Conservation (phyloP, 2,888 invertebrate genomes). For the Stictocephala bisonia region DNA sequence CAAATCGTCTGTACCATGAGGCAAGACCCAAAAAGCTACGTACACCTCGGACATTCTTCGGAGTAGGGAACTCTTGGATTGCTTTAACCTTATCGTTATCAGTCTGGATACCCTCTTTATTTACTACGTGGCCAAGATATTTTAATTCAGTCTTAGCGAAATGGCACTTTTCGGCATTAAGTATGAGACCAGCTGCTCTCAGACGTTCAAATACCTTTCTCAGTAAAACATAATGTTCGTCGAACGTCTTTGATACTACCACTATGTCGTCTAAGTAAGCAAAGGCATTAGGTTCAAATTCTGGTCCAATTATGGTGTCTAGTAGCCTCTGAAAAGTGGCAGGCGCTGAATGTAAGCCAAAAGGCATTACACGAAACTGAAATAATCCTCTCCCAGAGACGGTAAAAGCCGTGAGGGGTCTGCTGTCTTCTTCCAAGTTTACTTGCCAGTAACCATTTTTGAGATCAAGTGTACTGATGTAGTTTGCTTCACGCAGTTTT, state of each 20-base stretch:
- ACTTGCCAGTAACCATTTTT: slow-evolving; percentile 54
- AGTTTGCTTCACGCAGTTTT: slow-evolving; percentile 49
- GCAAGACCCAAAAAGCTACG: slow-evolving; percentile 24
- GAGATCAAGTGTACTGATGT: slow-evolving; percentile 51
- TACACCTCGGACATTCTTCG: neutral
- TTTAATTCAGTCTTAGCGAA: slow-evolving; percentile 52
- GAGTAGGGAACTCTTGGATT: neutral
- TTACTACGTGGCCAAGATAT: slow-evolving; percentile 58
- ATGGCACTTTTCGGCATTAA: slow-evolving; percentile 56
- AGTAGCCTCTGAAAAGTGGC: slow-evolving; percentile 60
- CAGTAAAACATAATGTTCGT: slow-evolving; percentile 53
- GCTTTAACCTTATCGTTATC: slow-evolving; percentile 14
- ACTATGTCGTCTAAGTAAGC: slow-evolving; percentile 27
- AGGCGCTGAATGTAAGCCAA: slow-evolving; percentile 58
- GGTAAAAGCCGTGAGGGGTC: slow-evolving; percentile 54
- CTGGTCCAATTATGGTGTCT: slow-evolving; percentile 58
- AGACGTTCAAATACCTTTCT: slow-evolving; percentile 50
- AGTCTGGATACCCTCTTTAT: slow-evolving; percentile 52
- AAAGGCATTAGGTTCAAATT: slow-evolving; percentile 47
- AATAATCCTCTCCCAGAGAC: slow-evolving; percentile 49
- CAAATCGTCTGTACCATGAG: slow-evolving; percentile 36
- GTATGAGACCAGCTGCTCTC: slow-evolving; percentile 51
- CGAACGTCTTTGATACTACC: slow-evolving; percentile 43
- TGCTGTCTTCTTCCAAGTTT: slow-evolving; percentile 32
- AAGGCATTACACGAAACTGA: slow-evolving; percentile 57